These are phyloP conservation scores for Chromis chromis DNA, from an alignment of 2,797 vertebrate genomes.

Conservation along the genomic window DNA sequence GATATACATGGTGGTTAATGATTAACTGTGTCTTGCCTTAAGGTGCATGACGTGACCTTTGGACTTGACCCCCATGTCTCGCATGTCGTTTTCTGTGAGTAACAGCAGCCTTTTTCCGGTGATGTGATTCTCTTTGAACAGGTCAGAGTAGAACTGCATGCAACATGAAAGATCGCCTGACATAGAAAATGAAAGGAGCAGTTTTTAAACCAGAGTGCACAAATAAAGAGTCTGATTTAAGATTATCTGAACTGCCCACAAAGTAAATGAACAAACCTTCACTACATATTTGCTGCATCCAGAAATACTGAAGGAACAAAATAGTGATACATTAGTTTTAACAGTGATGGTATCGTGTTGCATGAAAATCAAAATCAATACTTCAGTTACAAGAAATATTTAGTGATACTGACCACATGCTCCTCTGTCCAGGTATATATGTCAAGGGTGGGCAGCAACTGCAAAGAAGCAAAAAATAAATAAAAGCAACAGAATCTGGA, in stretches of 20 bases:
- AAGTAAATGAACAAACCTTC: slow-evolving; percentile 85
- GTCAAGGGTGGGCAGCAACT: slow-evolving; percentile 96
- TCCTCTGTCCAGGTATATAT: slow-evolving; percentile 96
- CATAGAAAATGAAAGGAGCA: slow-evolving; percentile 13
- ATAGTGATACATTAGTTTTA: slow-evolving; percentile 27
- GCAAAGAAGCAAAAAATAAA: slow-evolving; percentile 79
- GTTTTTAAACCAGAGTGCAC: neutral
- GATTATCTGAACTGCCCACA: neutral
- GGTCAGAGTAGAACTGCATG: slow-evolving; percentile 90
- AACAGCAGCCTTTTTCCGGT: slow-evolving; percentile 93
- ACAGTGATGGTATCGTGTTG: neutral
- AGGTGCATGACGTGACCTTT: slow-evolving; percentile 98
- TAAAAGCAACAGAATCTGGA: slow-evolving; percentile 29
- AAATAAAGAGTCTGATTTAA: slow-evolving; percentile 3
- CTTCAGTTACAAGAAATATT: neutral
- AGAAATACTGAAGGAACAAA: slow-evolving; percentile 89
- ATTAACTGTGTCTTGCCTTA: slow-evolving; percentile 84
- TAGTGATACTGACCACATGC: slow-evolving; percentile 91
- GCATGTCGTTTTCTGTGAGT: slow-evolving; percentile 92
- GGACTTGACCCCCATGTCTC: slow-evolving; percentile 95
- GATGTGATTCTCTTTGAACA: slow-evolving; percentile 96
- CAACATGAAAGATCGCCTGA: slow-evolving; percentile 86
- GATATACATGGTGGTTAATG: slow-evolving; percentile 3
- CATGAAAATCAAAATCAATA: neutral
- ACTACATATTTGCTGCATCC: slow-evolving; percentile 94